These are phyloP conservation scores for Sebastes matsubarae DNA, from an alignment of 2,797 vertebrate species.

Conservation along the genomic window DNA sequence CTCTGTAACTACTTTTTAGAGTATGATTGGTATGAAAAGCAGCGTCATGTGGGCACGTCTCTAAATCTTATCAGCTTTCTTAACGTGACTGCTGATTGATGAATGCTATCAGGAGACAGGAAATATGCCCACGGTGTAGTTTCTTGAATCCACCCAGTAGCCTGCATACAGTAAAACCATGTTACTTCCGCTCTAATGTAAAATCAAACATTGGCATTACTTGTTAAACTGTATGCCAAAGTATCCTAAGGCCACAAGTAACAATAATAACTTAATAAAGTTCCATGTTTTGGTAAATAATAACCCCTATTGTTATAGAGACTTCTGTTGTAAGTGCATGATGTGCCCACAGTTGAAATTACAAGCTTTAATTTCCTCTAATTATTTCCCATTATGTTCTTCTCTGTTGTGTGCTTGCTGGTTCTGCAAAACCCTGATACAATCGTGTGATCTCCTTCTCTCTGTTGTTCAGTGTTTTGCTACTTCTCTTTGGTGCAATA, in stretches of 20 bases:
- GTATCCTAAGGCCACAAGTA: neutral
- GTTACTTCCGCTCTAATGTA: neutral
- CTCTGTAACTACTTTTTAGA: neutral
- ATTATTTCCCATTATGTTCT: neutral
- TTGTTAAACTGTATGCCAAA: neutral
- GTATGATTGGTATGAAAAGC: conserved; percentile 51
- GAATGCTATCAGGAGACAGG: conserved; percentile 3
- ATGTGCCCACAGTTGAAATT: neutral
- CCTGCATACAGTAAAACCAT: neutral
- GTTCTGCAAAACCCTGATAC: neutral
- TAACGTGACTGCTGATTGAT: neutral
- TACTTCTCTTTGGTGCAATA: neutral
- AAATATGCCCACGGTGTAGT: neutral
- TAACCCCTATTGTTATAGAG: neutral
- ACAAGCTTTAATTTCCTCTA: neutral
- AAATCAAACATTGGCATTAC: neutral
- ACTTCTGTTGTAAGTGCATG: neutral
- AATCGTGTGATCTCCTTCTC: neutral
- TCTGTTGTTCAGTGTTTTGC: neutral
- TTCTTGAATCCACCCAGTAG: neutral
- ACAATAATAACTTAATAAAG: neutral
- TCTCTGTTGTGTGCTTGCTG: neutral
- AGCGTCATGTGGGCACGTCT: conserved; percentile 14
- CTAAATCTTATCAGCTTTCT: conserved; percentile 41
- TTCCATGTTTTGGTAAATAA: neutral